Base-by-base conservation (phyloP, 2,113 vertebrate species). In the Amphilophus citrinellus region DNA sequence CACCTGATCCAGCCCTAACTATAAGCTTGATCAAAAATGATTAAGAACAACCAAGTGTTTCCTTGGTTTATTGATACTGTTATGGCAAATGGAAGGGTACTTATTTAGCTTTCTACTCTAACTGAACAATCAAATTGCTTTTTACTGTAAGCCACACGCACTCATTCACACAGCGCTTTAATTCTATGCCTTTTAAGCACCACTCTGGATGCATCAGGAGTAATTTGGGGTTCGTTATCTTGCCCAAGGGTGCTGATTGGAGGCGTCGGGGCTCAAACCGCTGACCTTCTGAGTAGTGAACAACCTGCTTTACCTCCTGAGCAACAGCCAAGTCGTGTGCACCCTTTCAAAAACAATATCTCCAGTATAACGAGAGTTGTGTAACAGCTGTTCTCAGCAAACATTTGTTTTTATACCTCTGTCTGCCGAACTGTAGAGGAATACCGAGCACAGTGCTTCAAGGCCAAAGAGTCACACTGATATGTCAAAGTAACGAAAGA, bases 301-400 rank as follows among this genome's bases (percentile, higher is more conserved):
- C 39, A 68, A 24, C 24, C 42, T 71, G 15, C 24, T 18, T 30
- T 71, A 7, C 24, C 47, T 50, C 42, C 10, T 71, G 9, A 50
- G 42, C 42, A 24, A 0, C 0, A 71, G 15, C 14, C 18, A 44
- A 18, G 15, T 44, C 42, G 14, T 14, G 14, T 13, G 18, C 9
- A 4, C 42, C 65, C 42, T 71, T 71, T 50, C 27, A 68, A 24
- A 9, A 68, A 68, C 47, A 68, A 15, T 71, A 50, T 44, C 13
- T 44, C 42, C 13, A 44, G 11, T 13, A 14, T 44, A 13, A 44
- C 5, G 11, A 13, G 11, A 44, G 42, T 44, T 44, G 42, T 14
- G 13, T 14, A 13, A 44, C 42, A 13, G 9, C 42, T 47, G 42
- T 68, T 68, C 65, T 71, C 15, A 50, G 24, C 42, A 71, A 32